Evolutionary conservation across 2,113 vertebrate species (phyloP).

Genomic region (Catharus bicknelli): DNA sequence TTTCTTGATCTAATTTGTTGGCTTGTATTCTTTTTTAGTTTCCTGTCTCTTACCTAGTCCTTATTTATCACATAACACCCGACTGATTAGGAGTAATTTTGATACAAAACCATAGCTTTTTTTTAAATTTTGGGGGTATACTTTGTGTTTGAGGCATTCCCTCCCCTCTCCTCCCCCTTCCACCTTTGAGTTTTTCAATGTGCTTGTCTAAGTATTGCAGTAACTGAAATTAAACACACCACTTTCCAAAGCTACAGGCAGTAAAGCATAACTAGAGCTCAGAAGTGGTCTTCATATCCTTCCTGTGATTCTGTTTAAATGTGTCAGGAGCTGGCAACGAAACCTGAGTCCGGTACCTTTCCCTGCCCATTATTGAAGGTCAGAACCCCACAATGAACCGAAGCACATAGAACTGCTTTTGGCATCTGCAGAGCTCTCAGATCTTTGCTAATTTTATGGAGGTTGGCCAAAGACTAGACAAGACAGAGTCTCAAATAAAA

Average conservation of each 20-base stretch:
- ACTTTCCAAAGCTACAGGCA: neutral
- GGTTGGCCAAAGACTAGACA: constrained; percentile 2
- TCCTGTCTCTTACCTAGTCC: neutral
- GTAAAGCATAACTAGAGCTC: neutral
- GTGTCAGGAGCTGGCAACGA: neutral
- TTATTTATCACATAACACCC: neutral
- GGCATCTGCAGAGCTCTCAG: constrained; percentile 57
- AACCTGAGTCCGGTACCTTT: constrained; percentile 33
- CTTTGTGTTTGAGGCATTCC: neutral
- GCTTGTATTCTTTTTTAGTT: neutral
- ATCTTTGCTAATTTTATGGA: constrained; percentile 55
- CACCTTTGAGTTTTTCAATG: neutral
- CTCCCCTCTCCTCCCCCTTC: accelerated
- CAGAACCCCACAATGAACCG: constrained; percentile 27
- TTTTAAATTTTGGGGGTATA: neutral
- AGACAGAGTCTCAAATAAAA: constrained; percentile 39
- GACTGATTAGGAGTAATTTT: neutral
- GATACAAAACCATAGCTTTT: neutral
- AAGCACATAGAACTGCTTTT: constrained; percentile 26
- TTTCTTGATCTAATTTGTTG: neutral
- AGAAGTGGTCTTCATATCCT: neutral
- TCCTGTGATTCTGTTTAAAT: constrained; percentile 15
- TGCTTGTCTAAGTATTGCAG: neutral
- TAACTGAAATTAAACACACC: neutral
- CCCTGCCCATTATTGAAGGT: constrained; percentile 22